Evolutionary conservation across 2,797 vertebrate species (phyloP).

Genomic region (Tiaroga cobitis): DNA sequence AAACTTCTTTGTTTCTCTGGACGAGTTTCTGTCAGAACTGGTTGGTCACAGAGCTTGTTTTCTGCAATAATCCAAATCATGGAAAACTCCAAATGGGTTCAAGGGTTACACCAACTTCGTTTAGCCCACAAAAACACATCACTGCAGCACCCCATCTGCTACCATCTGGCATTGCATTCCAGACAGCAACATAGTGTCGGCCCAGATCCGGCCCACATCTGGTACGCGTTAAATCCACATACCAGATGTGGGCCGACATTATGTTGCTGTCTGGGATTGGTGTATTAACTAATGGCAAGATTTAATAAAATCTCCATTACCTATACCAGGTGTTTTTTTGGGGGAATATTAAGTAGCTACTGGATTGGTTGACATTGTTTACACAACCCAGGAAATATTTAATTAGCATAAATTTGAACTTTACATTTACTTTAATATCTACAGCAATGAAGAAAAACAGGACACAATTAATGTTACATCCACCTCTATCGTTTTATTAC

Average conservation of each 20-base stretch:
- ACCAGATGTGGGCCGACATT: no score
- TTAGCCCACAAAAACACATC: neutral
- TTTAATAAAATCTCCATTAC: neutral
- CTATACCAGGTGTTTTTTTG: neutral
- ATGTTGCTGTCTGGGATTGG: no score
- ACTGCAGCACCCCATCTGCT: neutral
- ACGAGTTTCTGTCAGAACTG: neutral
- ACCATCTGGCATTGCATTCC: no score
- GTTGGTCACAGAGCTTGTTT: no score
- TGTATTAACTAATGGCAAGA: neutral
- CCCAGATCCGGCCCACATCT: no score
- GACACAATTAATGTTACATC: neutral
- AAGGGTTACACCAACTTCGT: no score
- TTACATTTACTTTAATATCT: neutral
- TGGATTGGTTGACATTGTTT: neutral
- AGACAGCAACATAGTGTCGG: no score
- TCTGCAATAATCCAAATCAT: neutral
- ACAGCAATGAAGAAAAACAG: slow-evolving; percentile 4
- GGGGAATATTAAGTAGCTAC: no score
- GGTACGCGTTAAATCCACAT: no score
- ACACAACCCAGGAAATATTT: neutral
- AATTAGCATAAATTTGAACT: neutral
- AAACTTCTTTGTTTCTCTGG: neutral
- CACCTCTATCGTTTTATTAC: slow-evolving; percentile 47
- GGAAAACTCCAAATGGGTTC: no score